Evolutionary conservation across 2,888 invertebrate genomes (phyloP).

Genomic region (Sphaeridia pumilis): DNA sequence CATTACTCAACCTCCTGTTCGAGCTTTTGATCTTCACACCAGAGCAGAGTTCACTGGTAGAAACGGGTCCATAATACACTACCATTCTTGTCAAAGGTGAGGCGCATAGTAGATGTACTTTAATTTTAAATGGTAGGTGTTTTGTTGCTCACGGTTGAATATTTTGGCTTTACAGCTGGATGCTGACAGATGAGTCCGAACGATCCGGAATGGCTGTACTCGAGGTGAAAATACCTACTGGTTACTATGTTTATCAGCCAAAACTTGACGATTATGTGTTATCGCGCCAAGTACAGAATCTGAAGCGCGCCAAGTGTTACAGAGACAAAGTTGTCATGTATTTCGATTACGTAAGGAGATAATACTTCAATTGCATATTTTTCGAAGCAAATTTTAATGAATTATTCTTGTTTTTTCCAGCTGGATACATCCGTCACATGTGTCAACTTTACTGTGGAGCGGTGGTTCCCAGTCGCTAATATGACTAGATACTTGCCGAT

Average conservation of each 20-base stretch:
- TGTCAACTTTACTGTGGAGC: slow-evolving; percentile 80
- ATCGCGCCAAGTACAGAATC: slow-evolving; percentile 61
- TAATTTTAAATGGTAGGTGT: no score
- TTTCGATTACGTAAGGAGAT: slow-evolving; percentile 71
- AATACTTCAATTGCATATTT: no score
- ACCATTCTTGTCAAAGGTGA: slow-evolving; percentile 74
- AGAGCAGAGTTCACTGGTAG: slow-evolving; percentile 68
- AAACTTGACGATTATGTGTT: slow-evolving; percentile 72
- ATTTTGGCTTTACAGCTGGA: slow-evolving; percentile 67
- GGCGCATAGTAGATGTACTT: no score
- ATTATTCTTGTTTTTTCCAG: slow-evolving; percentile 43
- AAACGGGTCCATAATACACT: slow-evolving; percentile 86
- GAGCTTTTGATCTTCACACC: slow-evolving; percentile 65
- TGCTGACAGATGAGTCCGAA: slow-evolving; percentile 58
- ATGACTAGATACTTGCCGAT: slow-evolving; percentile 85
- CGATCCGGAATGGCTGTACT: slow-evolving; percentile 79
- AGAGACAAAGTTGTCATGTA: slow-evolving; percentile 79
- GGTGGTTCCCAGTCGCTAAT: slow-evolving; percentile 94
- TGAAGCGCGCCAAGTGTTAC: slow-evolving; percentile 71
- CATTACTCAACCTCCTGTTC: slow-evolving; percentile 70
- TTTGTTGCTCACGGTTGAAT: no score
- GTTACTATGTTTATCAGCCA: slow-evolving; percentile 83
- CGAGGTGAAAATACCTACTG: slow-evolving; percentile 76
- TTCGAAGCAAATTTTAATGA: neutral
- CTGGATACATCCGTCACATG: slow-evolving; percentile 73